A percentile compares a stretch with the other conserved stretches of the same genome.
Conservation (phyloP, 2,888 invertebrate genomes). For the Epsilonema sp. region DNA sequence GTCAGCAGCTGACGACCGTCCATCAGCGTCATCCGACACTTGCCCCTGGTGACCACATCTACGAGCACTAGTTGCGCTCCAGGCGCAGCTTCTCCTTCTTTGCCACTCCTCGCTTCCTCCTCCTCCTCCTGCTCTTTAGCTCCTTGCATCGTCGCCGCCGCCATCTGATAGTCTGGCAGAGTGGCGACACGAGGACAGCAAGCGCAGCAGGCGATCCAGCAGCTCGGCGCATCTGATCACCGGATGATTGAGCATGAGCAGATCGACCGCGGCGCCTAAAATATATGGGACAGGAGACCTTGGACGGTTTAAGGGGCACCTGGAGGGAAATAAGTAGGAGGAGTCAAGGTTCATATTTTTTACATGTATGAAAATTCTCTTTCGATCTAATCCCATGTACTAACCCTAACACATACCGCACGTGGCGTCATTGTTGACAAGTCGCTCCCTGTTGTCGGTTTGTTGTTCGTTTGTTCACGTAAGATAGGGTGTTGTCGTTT, state of each 20-base stretch:
- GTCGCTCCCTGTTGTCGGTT: too few species aligned
- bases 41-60: slow-evolving; percentile 52
- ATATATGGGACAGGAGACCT: too few species aligned
- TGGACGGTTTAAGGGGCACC: too few species aligned
- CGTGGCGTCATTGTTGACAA: too few species aligned
- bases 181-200: slow-evolving; percentile 45
- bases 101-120: slow-evolving; percentile 23
- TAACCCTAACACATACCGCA: too few species aligned
- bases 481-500: too few species aligned
- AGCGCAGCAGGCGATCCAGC: slow-evolving; percentile 51
- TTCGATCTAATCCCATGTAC: too few species aligned
- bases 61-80: slow-evolving; percentile 47
- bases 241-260: slow-evolving; percentile 52
- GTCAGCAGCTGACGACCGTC: slow-evolving; percentile 57
- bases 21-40: slow-evolving; percentile 62
- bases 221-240: slow-evolving; percentile 45
- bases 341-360: too few species aligned
- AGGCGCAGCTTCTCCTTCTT: slow-evolving; percentile 36
- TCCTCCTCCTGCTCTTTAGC: slow-evolving; percentile 6
- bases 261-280: slow-evolving; percentile 51
- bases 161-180: slow-evolving; percentile 14
- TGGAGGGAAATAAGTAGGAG: too few species aligned
- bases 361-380: too few species aligned
- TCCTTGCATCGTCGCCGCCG: slow-evolving; percentile 1
- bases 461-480: too few species aligned